phyloP scores from a whole-genome alignment of 1,140 invertebrate genomes.

The Caerostris extrusa region DNA sequence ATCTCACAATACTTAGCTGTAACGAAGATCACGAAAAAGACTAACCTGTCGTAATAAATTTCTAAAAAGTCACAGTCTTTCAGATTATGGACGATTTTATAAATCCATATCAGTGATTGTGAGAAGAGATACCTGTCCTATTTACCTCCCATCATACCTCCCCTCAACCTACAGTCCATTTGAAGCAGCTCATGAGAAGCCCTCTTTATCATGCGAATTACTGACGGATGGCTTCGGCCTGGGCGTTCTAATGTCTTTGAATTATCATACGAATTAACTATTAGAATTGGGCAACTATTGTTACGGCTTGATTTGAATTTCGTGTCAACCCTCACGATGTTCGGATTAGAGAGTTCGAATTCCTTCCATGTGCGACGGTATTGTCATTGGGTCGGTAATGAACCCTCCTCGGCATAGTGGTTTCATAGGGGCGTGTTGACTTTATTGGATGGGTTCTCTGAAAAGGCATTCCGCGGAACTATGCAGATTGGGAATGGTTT shows the following conservation, averaged over 20 bases:
- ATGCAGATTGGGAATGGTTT: background rate
- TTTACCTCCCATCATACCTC: too few relatives aligned
- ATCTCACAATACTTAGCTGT: too few relatives aligned
- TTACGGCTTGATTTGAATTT: background rate
- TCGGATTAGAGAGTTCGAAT: background rate
- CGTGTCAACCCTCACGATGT: background rate
- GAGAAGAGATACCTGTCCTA: too few relatives aligned
- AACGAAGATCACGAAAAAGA: too few relatives aligned
- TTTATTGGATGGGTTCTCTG: background rate
- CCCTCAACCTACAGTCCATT: background rate
- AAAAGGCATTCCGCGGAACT: background rate
- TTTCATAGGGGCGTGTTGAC: background rate
- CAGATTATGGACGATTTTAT: too few relatives aligned
- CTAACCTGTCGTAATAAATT: too few relatives aligned
- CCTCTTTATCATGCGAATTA: background rate
- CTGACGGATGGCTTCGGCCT: too few relatives aligned
- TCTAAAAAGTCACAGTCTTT: too few relatives aligned
- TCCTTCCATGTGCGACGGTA: background rate
- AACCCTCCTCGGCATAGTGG: background rate
- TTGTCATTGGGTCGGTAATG: background rate
- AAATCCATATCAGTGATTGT: too few relatives aligned
- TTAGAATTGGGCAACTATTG: background rate
- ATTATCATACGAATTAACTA: too few relatives aligned
- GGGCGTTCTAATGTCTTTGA: too few relatives aligned
- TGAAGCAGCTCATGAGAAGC: background rate